A percentile compares a stretch with the other conserved stretches of the same genome.
Evolutionary conservation across 2,888 invertebrate genomes (phyloP).

Genomic region (Saturnia japonica): DNA sequence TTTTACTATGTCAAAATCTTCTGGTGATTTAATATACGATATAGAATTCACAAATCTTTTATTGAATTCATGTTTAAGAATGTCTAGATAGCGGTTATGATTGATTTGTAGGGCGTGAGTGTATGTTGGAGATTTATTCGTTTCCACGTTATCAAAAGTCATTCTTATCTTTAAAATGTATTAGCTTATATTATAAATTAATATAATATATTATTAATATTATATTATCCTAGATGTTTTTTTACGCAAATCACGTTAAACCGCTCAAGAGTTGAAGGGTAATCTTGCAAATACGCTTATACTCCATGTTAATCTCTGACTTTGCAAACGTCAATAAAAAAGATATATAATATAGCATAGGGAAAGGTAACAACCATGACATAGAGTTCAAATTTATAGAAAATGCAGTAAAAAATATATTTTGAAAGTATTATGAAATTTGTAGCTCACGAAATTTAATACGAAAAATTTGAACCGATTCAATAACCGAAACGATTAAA

Average conservation of each 20-base stretch:
- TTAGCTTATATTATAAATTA: too few relatives aligned
- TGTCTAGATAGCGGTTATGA: conserved; percentile 56
- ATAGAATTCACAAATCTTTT: conserved; percentile 34
- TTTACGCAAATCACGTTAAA: neutral
- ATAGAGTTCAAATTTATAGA: neutral
- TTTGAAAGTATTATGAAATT: too few relatives aligned
- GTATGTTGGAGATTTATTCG: conserved; percentile 37
- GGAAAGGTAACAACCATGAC: neutral
- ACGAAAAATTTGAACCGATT: too few relatives aligned
- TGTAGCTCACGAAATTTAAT: too few relatives aligned
- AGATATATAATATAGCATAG: too few relatives aligned
- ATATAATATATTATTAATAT: too few relatives aligned
- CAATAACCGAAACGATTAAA: too few relatives aligned
- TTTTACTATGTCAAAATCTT: conserved; percentile 87
- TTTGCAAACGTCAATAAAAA: neutral
- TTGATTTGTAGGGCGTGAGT: conserved; percentile 46
- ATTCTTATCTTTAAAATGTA: conserved; percentile 29
- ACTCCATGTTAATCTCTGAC: neutral
- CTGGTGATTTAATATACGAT: conserved; percentile 41
- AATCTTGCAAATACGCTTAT: neutral
- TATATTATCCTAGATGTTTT: conserved; percentile 5
- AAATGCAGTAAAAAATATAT: neutral
- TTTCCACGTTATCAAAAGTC: conserved; percentile 43
- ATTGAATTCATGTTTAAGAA: conserved; percentile 58
- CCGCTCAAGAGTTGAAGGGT: neutral